A percentile compares a stretch with the other conserved stretches of the same genome.
phyloP scores from a whole-genome alignment of 2,888 invertebrate genomes.

The Oscheius myriophilus region DNA sequence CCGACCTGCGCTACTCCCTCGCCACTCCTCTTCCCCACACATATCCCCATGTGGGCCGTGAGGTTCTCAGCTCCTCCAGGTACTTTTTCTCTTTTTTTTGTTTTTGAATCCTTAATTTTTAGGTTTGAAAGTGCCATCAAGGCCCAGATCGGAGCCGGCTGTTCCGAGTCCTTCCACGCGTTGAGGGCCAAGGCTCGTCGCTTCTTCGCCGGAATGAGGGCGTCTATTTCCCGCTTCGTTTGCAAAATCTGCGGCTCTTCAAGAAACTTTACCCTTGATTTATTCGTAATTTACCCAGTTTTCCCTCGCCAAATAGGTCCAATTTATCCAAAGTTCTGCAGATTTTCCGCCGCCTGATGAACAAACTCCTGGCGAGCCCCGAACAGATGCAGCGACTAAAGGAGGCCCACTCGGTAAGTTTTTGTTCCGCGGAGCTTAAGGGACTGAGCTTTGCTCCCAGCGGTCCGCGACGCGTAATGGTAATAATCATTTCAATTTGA shows the following conservation, averaged over 20 bases:
- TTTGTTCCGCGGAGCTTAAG: no score
- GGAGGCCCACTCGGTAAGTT: slow-evolving; percentile 51
- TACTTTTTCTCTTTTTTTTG: no score
- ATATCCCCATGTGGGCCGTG: slow-evolving; percentile 52
- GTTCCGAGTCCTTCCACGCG: background rate
- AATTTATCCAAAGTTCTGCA: slow-evolving; percentile 11
- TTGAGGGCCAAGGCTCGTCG: slow-evolving; percentile 8
- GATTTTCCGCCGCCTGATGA: slow-evolving; percentile 61
- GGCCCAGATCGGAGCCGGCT: slow-evolving; percentile 10
- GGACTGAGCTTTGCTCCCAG: no score
- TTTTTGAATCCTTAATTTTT: slow-evolving; percentile 11
- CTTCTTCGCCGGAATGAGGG: slow-evolving; percentile 57
- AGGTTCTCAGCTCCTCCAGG: slow-evolving; percentile 54
- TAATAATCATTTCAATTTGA: no score
- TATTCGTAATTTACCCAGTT: background rate
- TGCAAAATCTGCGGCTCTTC: slow-evolving; percentile 64
- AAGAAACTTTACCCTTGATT: slow-evolving; percentile 35
- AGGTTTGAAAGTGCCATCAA: slow-evolving; percentile 19
- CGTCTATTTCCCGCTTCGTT: slow-evolving; percentile 53
- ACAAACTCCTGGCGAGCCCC: slow-evolving; percentile 57
- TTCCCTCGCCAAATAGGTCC: no score
- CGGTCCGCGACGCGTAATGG: no score
- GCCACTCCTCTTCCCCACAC: slow-evolving; percentile 50
- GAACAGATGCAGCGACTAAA: slow-evolving; percentile 56
- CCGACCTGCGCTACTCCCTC: slow-evolving; percentile 56